phyloP scores from a whole-genome alignment of 2,113 vertebrate species.

The Tychaedon coryphoeus region DNA sequence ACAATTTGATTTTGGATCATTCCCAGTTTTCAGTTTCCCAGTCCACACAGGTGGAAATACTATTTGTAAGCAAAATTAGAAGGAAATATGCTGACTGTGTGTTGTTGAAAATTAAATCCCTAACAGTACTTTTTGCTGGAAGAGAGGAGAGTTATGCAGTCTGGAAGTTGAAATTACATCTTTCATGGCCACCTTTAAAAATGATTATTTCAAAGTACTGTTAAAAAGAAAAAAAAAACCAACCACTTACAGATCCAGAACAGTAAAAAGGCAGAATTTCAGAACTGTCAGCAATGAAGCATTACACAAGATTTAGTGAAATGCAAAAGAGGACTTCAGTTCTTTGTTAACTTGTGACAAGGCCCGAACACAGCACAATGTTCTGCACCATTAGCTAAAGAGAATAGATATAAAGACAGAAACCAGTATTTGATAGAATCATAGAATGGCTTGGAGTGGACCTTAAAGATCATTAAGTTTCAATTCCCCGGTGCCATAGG shows the following conservation, averaged over 20 bases:
- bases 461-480: neutral
- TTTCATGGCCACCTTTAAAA: neutral
- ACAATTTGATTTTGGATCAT: neutral
- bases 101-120: neutral
- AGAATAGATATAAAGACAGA: neutral
- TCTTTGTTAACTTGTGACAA: neutral
- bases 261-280: neutral
- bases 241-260: neutral
- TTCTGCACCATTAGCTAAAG: neutral
- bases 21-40: neutral
- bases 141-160: neutral
- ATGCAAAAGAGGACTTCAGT: neutral
- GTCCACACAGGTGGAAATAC: neutral
- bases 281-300: neutral
- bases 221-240: neutral
- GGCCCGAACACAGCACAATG: neutral
- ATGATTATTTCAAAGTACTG: neutral
- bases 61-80: conserved; percentile 26
- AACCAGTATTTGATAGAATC: neutral
- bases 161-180: neutral
- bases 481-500: neutral
- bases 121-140: neutral
- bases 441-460: neutral
- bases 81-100: conserved; percentile 15
- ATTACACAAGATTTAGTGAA: neutral